Evolutionary conservation across 2,888 invertebrate species (phyloP).

Genomic region (Coleophora flavipennella): DNA sequence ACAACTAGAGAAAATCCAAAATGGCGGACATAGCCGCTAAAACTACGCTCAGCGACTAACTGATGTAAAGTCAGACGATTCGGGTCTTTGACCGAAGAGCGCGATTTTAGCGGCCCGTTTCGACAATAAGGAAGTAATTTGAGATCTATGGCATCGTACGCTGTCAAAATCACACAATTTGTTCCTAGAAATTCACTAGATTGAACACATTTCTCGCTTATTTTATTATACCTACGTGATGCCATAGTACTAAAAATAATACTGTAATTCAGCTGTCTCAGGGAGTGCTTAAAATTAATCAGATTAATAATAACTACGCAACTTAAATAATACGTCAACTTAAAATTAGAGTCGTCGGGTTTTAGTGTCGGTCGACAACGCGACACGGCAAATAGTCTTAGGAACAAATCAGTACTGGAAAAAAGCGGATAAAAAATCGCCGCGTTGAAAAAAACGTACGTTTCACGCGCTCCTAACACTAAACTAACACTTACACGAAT

Average conservation of each 20-base stretch:
- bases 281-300: conserved; percentile 30
- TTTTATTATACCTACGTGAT: conserved; percentile 9
- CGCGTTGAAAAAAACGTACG: conserved; percentile 25
- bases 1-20: conserved; percentile 43
- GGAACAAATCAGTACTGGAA: conserved; percentile 52
- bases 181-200: conserved; percentile 13
- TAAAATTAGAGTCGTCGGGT: conserved; percentile 26
- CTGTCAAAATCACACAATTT: conserved; percentile 8
- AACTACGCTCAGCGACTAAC: conserved; percentile 9
- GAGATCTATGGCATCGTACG: conserved; percentile 15
- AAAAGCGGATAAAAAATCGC: conserved; percentile 41
- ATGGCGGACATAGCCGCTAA: conserved; percentile 21
- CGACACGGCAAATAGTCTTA: conserved; percentile 13
- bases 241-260: conserved; percentile 32
- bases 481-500: conserved; percentile 27
- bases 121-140: conserved; percentile 4
- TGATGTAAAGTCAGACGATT: neutral
- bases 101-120: conserved; percentile 19
- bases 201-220: conserved; percentile 20
- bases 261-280: conserved; percentile 35
- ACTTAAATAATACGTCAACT: conserved; percentile 26
- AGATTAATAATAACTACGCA: conserved; percentile 31
- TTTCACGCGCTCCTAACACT: conserved; percentile 35
- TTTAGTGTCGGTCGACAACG: too few relatives aligned
- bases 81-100: conserved; percentile 6